phyloP scores from a whole-genome alignment of 2,113 vertebrate species.

The Phaethornis superciliosus region DNA sequence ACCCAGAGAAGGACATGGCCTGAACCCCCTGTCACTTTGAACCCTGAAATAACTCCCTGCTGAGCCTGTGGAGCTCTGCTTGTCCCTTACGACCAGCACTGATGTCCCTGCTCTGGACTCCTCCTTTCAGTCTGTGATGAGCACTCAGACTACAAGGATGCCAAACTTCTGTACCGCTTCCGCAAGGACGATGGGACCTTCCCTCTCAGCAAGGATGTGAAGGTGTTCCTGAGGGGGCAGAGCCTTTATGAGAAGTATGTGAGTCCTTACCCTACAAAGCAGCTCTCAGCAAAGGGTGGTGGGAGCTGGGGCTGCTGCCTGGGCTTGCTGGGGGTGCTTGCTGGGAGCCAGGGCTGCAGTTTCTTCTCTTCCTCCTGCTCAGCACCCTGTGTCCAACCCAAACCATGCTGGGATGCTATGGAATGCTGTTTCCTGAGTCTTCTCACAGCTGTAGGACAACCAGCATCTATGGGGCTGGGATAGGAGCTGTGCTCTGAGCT shows the following conservation, averaged over 20 bases:
- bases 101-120: not conserved
- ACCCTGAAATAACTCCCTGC: not conserved
- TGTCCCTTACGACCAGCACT: accelerated
- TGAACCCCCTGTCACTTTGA: not conserved
- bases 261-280: not conserved
- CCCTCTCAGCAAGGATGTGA: conserved; percentile 84
- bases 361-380: not conserved
- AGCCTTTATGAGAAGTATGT: conserved; percentile 86
- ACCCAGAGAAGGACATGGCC: accelerated
- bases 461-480: not conserved
- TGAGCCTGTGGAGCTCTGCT: not conserved
- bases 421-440: not conserved
- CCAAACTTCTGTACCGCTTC: conserved; percentile 88
- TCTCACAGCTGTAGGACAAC: accelerated
- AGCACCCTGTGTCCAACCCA: too few relatives aligned
- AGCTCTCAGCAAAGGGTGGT: accelerated
- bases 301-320: not conserved
- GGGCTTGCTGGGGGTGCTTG: not conserved
- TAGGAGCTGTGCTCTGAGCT: not conserved
- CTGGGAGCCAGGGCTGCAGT: not conserved
- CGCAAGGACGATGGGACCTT: conserved; percentile 89
- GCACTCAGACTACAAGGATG: conserved; percentile 83
- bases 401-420: not conserved
- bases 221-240: conserved; percentile 85
- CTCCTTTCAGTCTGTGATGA: conserved; percentile 83